A percentile compares a stretch with the other conserved stretches of the same genome.
Evolutionary conservation across 2,113 vertebrate genomes (phyloP).

Genomic region (Fulmarus glacialis): DNA sequence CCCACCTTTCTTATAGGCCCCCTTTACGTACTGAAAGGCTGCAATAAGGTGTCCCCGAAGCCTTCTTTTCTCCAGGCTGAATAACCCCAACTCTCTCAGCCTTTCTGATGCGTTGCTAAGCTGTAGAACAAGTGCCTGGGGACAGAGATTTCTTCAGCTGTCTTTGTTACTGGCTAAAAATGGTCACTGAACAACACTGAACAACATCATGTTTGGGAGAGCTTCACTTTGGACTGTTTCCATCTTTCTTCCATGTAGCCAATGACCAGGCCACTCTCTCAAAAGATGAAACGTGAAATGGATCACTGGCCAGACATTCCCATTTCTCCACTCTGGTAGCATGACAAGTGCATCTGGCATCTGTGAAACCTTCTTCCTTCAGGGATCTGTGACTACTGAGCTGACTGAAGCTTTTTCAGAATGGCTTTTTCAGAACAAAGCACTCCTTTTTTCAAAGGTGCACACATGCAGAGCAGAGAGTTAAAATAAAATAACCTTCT

Average conservation of each 20-base stretch:
- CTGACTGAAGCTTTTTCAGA: not conserved
- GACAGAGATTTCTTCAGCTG: not conserved
- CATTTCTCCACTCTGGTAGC: conserved; percentile 21
- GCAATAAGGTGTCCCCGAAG: too few relatives aligned
- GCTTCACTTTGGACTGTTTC: conserved; percentile 8
- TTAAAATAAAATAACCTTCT: conserved; percentile 49
- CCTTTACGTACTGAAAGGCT: too few relatives aligned
- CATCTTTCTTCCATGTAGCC: not conserved
- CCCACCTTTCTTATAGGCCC: too few relatives aligned
- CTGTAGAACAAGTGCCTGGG: not conserved
- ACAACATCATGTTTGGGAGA: not conserved
- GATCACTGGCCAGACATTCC: conserved; percentile 50
- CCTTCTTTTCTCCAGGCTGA: too few relatives aligned
- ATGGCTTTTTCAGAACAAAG: conserved; percentile 32
- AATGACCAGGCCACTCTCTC: not conserved
- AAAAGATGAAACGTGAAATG: conserved; percentile 17
- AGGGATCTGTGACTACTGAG: conserved; percentile 35
- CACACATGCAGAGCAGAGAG: conserved; percentile 13
- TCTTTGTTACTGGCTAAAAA: not conserved
- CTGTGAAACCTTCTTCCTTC: conserved; percentile 15
- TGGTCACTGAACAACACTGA: not conserved
- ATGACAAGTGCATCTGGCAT: conserved; percentile 55
- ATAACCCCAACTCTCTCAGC: too few relatives aligned
- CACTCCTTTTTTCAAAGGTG: conserved; percentile 11
- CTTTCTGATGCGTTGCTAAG: not conserved